Conservation (phyloP, 2,797 vertebrate genomes). For the Tamandua tetradactyla region DNA sequence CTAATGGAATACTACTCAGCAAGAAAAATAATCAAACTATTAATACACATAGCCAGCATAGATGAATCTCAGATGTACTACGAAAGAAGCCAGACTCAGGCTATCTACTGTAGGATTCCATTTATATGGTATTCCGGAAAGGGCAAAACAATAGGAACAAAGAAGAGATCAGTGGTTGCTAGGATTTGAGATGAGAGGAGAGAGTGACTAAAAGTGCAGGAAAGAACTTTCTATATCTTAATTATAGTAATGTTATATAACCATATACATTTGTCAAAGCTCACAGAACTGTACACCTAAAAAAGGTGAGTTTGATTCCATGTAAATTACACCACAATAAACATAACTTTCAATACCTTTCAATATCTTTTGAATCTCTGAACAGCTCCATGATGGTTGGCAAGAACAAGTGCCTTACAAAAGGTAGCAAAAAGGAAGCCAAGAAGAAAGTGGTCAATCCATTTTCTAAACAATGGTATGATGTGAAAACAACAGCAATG, state of each 20-base stretch:
- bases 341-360: background rate
- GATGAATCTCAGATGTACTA: background rate
- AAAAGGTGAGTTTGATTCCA: background rate
- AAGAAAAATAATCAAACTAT: background rate
- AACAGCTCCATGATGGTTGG: background rate
- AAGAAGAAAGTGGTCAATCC: too few relatives aligned
- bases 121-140: background rate
- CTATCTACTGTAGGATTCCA: background rate
- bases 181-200: background rate
- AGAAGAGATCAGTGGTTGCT: background rate
- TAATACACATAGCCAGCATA: background rate
- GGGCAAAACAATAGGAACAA: background rate
- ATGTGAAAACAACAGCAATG: too few relatives aligned
- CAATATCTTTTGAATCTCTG: too few relatives aligned
- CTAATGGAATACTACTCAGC: background rate
- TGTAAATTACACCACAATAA: background rate
- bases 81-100: background rate
- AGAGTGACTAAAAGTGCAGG: background rate
- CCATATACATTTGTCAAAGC: background rate
- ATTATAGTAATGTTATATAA: background rate
- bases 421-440: too few relatives aligned
- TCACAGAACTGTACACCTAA: background rate
- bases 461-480: too few relatives aligned
- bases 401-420: too few relatives aligned
- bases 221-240: background rate